Conservation (phyloP, 2,113 vertebrate genomes). For the Leiothrix lutea region DNA sequence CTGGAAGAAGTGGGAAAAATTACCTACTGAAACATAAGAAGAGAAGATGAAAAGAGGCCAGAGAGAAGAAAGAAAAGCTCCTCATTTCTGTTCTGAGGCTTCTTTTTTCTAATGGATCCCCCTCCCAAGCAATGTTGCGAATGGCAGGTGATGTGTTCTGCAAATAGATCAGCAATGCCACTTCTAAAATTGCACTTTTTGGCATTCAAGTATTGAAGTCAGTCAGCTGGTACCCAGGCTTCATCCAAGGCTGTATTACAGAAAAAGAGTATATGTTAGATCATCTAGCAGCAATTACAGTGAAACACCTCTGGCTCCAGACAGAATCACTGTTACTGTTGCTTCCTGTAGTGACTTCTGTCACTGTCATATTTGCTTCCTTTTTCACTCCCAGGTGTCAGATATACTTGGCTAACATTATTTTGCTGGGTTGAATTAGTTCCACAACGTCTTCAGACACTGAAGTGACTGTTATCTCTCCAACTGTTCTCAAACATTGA, state of each 20-base stretch:
- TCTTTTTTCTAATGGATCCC: constrained; percentile 41
- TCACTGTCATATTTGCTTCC: not conserved
- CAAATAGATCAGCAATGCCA: constrained; percentile 59
- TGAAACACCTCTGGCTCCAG: constrained; percentile 14
- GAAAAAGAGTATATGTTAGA: constrained; percentile 20
- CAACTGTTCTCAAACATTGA: not conserved
- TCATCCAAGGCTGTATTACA: not conserved
- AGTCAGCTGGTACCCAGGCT: constrained; percentile 27
- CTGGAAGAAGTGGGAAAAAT: constrained; percentile 1
- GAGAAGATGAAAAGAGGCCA: constrained; percentile 43
- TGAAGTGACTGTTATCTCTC: not conserved
- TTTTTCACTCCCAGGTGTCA: constrained; percentile 8
- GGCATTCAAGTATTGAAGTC: constrained; percentile 18
- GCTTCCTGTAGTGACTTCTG: constrained; percentile 20
- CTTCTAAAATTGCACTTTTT: constrained; percentile 49
- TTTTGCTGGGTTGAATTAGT: not conserved
- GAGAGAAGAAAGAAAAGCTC: constrained; percentile 27
- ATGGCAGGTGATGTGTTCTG: constrained; percentile 34
- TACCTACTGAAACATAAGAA: constrained; percentile 32
- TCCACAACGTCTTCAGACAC: not conserved
- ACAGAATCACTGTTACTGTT: not conserved
- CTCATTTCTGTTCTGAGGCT: not conserved
- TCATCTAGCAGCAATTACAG: constrained; percentile 56
- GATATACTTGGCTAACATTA: constrained; percentile 5
- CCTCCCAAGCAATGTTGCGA: not conserved